Evolutionary conservation across 2,888 invertebrate genomes (phyloP), one percentile per base, ranked within the genome.

Genomic region (Drosophila kuntzei): DNA sequence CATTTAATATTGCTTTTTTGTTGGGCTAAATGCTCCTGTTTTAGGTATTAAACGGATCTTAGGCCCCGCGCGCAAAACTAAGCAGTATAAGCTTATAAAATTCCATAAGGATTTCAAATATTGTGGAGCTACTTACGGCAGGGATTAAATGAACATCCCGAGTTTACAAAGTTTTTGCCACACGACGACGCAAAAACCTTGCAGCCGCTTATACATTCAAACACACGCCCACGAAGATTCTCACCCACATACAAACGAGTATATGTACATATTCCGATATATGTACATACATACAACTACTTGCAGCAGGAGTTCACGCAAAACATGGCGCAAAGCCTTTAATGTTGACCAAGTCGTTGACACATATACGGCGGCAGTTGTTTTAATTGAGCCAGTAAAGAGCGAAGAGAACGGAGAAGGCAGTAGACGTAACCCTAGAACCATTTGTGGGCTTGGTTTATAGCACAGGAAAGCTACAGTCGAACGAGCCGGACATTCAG

Each of bases 311-410:
- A 69, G 74, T 53, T 61, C 69, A 50, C 36, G 20, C 49, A 44
- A 37, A 67, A 62, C 43, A 50, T 69, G 54, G 73, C 69, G 61
- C 74, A 81, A 79, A 87, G 78, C 73, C 72, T 85, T 79, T 89
- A 78, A 79, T 89, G 86, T 89, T 89, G 89, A 87, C 85, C 87
- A 81, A 89, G 85, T 89, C 87, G 83, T 89, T 89, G 89, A 89
- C 89, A 89, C 83, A 89, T 77, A 79, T 88, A 76, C 79, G 76
- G 59, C 71, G 53, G 55, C 75, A 67, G 67, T 62, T 66, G 65
- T 66, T 57, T 55, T 57, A 66, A 59, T 62, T 66, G 59, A 53
- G 74, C 44, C 60, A 62, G 47, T 47, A 57, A 18, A 58, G 20
- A n/a, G 49, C 9, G 5, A 16, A 11, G 18, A 39, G 11, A 5